Percentiles rank a stretch among this genome's conserved stretches.
phyloP scores from a whole-genome alignment of 1,140 invertebrate genomes.

The Sycophila sp. region DNA sequence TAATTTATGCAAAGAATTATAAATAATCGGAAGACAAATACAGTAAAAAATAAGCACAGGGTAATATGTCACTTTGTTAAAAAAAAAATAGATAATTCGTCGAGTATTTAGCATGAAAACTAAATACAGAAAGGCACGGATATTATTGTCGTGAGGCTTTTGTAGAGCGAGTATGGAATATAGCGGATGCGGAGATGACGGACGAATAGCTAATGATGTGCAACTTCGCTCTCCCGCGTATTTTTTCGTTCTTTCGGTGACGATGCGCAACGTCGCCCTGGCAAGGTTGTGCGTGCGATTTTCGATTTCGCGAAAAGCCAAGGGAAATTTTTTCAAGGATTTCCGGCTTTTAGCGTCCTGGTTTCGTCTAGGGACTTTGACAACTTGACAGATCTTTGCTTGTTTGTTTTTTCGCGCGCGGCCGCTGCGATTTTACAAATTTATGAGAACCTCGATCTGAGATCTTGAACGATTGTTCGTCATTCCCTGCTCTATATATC shows the following conservation, averaged over 20 bases:
- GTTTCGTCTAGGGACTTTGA: neutral
- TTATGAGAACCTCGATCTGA: no score
- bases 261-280: neutral
- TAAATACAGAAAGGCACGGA: neutral
- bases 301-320: neutral
- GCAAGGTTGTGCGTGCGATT: no score
- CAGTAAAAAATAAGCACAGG: neutral
- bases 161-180: neutral
- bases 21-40: neutral
- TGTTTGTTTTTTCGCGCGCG: neutral
- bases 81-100: neutral
- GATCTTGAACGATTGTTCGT: no score
- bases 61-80: neutral
- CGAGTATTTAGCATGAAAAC: neutral
- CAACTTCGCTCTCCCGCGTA: neutral
- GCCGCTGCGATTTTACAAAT: neutral
- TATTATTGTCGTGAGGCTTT: neutral
- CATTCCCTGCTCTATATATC: no score
- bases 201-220: slow-evolving; percentile 3
- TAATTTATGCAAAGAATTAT: no score
- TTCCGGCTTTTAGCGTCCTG: neutral
- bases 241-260: neutral
- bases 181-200: slow-evolving; percentile 18
- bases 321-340: no score
- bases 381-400: neutral